Evolutionary conservation across 2,888 invertebrate species (phyloP), one percentile per base, ranked within the genome.

Genomic region (Aspidiotus destructor): DNA sequence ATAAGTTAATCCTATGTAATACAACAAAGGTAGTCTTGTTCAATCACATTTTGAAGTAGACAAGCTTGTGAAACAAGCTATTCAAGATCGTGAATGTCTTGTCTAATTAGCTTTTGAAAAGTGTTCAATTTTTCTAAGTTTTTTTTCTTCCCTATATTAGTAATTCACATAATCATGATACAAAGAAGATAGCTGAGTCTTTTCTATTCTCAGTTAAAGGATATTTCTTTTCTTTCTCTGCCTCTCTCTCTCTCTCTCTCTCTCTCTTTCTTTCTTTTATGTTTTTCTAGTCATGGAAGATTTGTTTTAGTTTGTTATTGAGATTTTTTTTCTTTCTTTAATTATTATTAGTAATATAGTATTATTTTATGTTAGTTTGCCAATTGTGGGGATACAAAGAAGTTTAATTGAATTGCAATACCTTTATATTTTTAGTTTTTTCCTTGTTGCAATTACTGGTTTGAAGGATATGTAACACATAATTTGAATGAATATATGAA

Each of bases 221-320:
- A 48, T 48, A 48, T 13, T 48, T 48, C 28, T 5, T 28, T 28
- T 28, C 28, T 28, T 28, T 28, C 28, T 28, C 28, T 28, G 28
- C 5, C 28, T 28, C 28, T 28, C 2, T 28, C 28, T 28, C 28
- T 28, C 28, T 28, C 28, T n/a, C n/a, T n/a, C n/a, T n/a, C n/a
- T n/a, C n/a, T n/a, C n/a, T n/a, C 28, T 28, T 28, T 28, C 5
- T 28, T 28, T 28, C 28, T 28, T 28, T 28, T n/a, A n/a, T n/a
- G n/a, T n/a, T 11, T 48, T n/a, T 48, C 48, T 48, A 48, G 60
- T 44, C 15, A 15, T 61, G 42, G 42, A 61, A 61, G 17, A 57
- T 60, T 48, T 48, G 48, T 48, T 48, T 48, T 48, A 48, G 40
- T 60, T 28, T 16, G 11, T 40, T 40, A 28, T 28, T 28, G 28